phyloP scores from a whole-genome alignment of 2,888 invertebrate species.

The Parnassius smintheus region DNA sequence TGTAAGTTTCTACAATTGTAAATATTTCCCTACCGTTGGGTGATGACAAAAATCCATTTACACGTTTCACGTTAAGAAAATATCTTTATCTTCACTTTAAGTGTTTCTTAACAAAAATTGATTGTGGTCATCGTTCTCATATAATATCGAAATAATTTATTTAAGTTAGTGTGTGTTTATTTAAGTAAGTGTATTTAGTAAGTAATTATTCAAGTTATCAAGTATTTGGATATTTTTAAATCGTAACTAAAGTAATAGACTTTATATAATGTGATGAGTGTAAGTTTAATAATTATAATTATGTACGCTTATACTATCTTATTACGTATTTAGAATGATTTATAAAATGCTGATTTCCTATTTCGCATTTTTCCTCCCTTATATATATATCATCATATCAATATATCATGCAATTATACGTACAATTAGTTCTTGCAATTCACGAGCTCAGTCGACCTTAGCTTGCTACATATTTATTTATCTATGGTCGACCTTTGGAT shows the following conservation, averaged over 20 bases:
- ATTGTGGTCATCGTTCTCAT: background rate
- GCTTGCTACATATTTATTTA: too few species aligned
- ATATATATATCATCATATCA: background rate
- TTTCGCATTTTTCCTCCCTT: constrained; percentile 21
- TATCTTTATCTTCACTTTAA: constrained; percentile 56
- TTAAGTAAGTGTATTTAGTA: constrained; percentile 19
- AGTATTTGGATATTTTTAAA: constrained; percentile 29
- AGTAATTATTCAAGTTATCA: constrained; percentile 27
- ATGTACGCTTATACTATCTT: constrained; percentile 1
- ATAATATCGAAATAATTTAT: background rate
- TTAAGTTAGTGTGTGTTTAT: constrained; percentile 15
- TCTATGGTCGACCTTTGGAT: too few species aligned
- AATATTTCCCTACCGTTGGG: constrained; percentile 28
- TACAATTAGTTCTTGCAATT: too few species aligned
- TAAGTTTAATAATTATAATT: constrained; percentile 2
- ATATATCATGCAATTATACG: too few species aligned
- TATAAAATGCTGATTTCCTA: constrained; percentile 12
- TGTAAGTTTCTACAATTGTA: constrained; percentile 28
- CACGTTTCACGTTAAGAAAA: constrained; percentile 45
- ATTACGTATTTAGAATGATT: constrained; percentile 5
- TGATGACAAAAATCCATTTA: constrained; percentile 15
- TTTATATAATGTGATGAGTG: constrained; percentile 15
- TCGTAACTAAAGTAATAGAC: constrained; percentile 1
- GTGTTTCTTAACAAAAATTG: constrained; percentile 48
- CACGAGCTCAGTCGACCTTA: too few species aligned